Percentiles rank a stretch among this genome's conserved stretches.
Evolutionary conservation across 2,888 invertebrate species (phyloP).

Genomic region (Teleiodes luculella): DNA sequence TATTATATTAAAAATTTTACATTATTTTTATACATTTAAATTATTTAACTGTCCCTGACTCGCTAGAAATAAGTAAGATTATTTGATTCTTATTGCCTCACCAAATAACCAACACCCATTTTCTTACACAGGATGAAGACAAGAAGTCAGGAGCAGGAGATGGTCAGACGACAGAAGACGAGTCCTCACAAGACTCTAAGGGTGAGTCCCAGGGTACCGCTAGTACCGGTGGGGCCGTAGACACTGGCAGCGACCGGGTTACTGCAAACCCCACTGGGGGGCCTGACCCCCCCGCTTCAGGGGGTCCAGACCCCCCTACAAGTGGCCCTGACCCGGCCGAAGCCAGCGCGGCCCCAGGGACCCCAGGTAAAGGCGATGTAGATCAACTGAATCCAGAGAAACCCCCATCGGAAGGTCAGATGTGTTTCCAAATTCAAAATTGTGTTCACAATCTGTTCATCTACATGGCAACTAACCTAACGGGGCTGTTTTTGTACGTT

Average conservation of each 20-base stretch:
- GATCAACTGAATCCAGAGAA: slow-evolving; percentile 52
- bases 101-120: background rate
- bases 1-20: too few relatives aligned
- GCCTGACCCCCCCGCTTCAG: background rate
- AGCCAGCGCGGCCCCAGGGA: slow-evolving; percentile 36
- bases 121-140: slow-evolving; percentile 64
- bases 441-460: slow-evolving; percentile 52
- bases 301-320: slow-evolving; percentile 5
- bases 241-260: background rate
- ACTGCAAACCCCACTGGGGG: background rate
- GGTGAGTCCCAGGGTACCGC: slow-evolving; percentile 52
- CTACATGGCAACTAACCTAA: slow-evolving; percentile 66
- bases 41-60: too few relatives aligned
- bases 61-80: too few relatives aligned
- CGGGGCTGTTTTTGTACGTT: slow-evolving; percentile 24
- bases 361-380: slow-evolving; percentile 68
- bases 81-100: background rate
- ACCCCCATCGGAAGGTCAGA: slow-evolving; percentile 52
- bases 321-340: background rate
- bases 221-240: slow-evolving; percentile 3
- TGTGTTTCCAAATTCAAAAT: slow-evolving; percentile 25
- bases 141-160: slow-evolving; percentile 71
- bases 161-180: slow-evolving; percentile 73
- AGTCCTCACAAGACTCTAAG: slow-evolving; percentile 76
- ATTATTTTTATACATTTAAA: too few relatives aligned